Evolutionary conservation across 1,140 invertebrate species (phyloP).

Genomic region (Pinna nobilis): DNA sequence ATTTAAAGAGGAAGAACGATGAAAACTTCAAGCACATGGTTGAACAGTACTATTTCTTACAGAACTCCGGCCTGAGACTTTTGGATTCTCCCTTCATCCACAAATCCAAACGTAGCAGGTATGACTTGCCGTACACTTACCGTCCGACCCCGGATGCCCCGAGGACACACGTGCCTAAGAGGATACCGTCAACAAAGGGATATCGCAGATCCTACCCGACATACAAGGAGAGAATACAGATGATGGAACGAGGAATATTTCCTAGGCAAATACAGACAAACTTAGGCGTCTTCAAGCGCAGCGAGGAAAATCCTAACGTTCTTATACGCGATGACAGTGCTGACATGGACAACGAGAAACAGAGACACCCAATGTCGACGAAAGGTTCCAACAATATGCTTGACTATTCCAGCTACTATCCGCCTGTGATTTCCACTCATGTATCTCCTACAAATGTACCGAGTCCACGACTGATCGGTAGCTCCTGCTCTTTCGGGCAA

Average conservation of each 20-base stretch:
- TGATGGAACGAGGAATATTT: constrained; percentile 19
- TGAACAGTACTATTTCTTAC: constrained; percentile 5
- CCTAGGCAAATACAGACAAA: neutral
- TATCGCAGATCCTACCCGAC: neutral
- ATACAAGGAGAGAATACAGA: constrained; percentile 14
- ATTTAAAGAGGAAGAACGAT: neutral
- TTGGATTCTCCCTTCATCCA: constrained; percentile 16
- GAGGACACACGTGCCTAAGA: neutral
- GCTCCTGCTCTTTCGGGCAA: too few species aligned
- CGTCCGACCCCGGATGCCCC: neutral
- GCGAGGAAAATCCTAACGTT: constrained; percentile 6
- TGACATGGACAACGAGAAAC: too few species aligned
- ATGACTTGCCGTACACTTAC: constrained; percentile 3
- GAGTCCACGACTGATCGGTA: too few species aligned
- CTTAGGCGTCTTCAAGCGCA: constrained; percentile 14
- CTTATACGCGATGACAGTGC: constrained; percentile 10
- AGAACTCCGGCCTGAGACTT: neutral
- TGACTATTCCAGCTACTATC: too few species aligned
- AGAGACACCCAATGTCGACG: too few species aligned
- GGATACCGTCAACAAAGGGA: neutral
- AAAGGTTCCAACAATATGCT: too few species aligned
- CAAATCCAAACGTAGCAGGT: constrained; percentile 14
- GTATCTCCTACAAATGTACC: too few species aligned
- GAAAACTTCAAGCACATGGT: neutral
- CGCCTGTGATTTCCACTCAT: too few species aligned